Base-by-base conservation (phyloP, 2,888 invertebrate genomes). In the Lepetodrilus schrolli region DNA sequence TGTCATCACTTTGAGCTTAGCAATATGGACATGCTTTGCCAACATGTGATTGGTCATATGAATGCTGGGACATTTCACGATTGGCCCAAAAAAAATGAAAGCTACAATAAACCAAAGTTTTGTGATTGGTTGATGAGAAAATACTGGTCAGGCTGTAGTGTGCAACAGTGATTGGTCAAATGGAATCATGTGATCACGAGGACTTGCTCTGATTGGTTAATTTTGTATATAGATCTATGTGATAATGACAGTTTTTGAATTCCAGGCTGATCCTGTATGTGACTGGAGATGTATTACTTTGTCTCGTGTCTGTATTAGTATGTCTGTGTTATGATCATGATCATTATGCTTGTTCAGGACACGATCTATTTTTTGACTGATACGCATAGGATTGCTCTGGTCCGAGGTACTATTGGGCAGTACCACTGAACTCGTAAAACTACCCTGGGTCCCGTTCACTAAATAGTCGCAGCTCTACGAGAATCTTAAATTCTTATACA, bases 161-260 rank as follows among this genome's bases (percentile, higher is more conserved):
- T 30, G 26, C n/a, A 30, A 7, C 26, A 26, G 34, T 58, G 58
- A 58, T 58, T 58, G 34, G 58, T 58, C 26, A 58, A 17, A 30
- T 26, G 26, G 58, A 34, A 58, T 58, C 58, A 58, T 58, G 58
- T 58, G 58, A 58, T 17, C 34, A 58, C 58, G 30, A 58, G 30
- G n/a, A 30, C n/a, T 58, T 34, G 26, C 58, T 58, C 30, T 58
- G 58, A 58, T 58, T 58, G 58, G 58, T 58, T n/a, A n/a, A n/a
- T n/a, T n/a, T 38, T 58, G 58, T 17, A 30, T 26, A 58, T 23
- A 30, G 26, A 34, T 58, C 23, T 34, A 58, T 58, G 58, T 58
- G 58, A 58, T 58, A 58, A 58, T 26, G 58, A 58, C 58, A 30
- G 30, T 58, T 58, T 26, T 58, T 58, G 58, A 58, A 58, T 58